Base-by-base conservation (phyloP, 2,113 vertebrate genomes). In the Xerus inauris region DNA sequence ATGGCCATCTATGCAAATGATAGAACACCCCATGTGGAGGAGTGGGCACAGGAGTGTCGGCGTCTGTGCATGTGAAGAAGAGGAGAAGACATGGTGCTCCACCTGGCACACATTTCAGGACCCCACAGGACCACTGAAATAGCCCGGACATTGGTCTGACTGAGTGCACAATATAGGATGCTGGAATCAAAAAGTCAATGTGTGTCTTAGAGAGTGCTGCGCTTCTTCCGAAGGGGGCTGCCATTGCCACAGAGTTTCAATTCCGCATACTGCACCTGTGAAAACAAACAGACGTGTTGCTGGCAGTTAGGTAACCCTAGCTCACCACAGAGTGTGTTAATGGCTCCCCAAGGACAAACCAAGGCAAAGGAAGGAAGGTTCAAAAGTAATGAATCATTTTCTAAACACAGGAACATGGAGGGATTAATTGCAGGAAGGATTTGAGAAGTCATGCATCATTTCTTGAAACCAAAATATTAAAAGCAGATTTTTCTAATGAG, bases 341-440 rank as follows among this genome's bases (percentile, higher is more conserved):
- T 99, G 99, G 99, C 99, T 99, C 99, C 99, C 99, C 72, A 6
- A 98, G 99, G 99, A 99, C 98, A 97, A 94, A 97, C 97, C 97
- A 47, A 99, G 98, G 98, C 98, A 98, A 98, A 99, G 99, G 96
- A 98, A 99, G 98, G 98, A 99, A 98, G 99, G 98, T 99, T 99
- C 98, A 99, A 99, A 99, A 99, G 99, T 99, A 99, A 99, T 99
- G 99, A 99, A 99, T 99, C 99, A 99, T 99, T 99, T 99, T 99
- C 99, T 99, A 99, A 99, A 99, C 99, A 99, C 99, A 99, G 99
- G 98, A 99, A 99, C 99, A 99, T 95, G 99, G 99, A 85, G 99
- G 99, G 99, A 99, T 99, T 99, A 99, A 99, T 99, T 99, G 99
- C 99, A 99, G 99, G 99, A 99, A 99, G 99, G 99, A 99, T 99